These are phyloP conservation scores for Hepsetus odoe DNA, from an alignment of 2,113 vertebrate genomes.

Conservation along the genomic window DNA sequence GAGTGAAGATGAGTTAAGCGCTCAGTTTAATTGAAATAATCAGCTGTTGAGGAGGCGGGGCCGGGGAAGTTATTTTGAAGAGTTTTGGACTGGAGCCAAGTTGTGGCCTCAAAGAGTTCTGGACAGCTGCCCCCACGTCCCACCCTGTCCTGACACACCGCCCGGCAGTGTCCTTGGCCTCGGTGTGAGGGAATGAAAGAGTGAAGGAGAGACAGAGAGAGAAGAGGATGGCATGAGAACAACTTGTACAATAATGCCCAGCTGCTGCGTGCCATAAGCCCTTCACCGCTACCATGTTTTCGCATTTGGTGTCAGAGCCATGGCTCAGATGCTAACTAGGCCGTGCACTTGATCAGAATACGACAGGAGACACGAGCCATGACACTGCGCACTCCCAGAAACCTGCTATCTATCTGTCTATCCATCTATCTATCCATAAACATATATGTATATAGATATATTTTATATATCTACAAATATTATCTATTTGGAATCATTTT, in stretches of 20 bases:
- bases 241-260: conserved; percentile 49
- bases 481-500: too few species aligned
- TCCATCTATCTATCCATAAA: too few species aligned
- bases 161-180: conserved; percentile 39
- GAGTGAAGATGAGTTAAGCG: conserved; percentile 3
- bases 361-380: background rate
- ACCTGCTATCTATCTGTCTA: background rate
- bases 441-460: too few species aligned
- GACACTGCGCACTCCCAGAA: background rate
- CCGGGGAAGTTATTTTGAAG: conserved; percentile 10
- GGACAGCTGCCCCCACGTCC: conserved; percentile 45
- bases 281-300: conserved; percentile 32
- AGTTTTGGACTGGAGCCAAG: conserved; percentile 27
- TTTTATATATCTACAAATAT: too few species aligned
- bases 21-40: conserved; percentile 18
- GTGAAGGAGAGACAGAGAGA: conserved; percentile 42
- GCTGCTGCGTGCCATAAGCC: conserved; percentile 43
- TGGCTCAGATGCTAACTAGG: conserved; percentile 21
- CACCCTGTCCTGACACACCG: conserved; percentile 8
- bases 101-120: conserved; percentile 32
- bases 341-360: background rate
- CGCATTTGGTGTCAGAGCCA: conserved; percentile 29
- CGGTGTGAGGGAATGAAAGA: conserved; percentile 13
- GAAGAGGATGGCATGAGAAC: conserved; percentile 45
- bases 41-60: conserved; percentile 33